Conservation (phyloP, 2,888 invertebrate species). For the Papilio elwesi region DNA sequence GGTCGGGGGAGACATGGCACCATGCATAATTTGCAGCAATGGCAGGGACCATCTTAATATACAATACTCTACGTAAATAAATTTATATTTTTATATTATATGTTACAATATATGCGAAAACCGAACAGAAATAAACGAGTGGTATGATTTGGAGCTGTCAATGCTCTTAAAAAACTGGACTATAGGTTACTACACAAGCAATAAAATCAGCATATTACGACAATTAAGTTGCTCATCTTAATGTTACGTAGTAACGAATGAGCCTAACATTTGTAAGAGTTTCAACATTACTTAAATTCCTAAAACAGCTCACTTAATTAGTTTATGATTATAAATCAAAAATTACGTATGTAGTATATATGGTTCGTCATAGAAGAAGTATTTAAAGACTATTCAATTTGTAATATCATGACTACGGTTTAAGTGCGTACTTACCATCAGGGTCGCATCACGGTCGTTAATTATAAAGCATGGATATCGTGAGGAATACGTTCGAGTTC, state of each 20-base stretch:
- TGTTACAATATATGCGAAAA: too few species aligned
- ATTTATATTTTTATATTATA: too few species aligned
- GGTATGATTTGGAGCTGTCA: slow-evolving; percentile 2
- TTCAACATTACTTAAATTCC: slow-evolving; percentile 5
- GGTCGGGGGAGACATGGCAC: too few species aligned
- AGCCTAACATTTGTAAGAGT: not conserved
- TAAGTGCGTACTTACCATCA: slow-evolving; percentile 19
- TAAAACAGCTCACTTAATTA: not conserved
- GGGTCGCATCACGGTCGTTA: slow-evolving; percentile 28
- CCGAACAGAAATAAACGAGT: not conserved
- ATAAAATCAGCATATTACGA: slow-evolving; percentile 15
- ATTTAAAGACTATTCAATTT: not conserved
- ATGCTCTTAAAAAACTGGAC: slow-evolving; percentile 4
- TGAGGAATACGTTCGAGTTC: slow-evolving; percentile 35
- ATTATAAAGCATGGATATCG: slow-evolving; percentile 36
- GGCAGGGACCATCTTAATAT: not conserved
- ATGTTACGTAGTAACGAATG: slow-evolving; percentile 3
- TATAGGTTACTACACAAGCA: not conserved
- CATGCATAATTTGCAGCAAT: too few species aligned
- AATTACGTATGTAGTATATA: slow-evolving; percentile 3
- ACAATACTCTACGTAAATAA: not conserved
- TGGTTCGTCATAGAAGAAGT: not conserved
- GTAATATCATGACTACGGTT: slow-evolving; percentile 15
- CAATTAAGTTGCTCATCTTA: slow-evolving; percentile 12
- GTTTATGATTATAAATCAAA: not conserved